Conservation (phyloP, 2,888 invertebrate genomes). For the Papilio protenor region DNA sequence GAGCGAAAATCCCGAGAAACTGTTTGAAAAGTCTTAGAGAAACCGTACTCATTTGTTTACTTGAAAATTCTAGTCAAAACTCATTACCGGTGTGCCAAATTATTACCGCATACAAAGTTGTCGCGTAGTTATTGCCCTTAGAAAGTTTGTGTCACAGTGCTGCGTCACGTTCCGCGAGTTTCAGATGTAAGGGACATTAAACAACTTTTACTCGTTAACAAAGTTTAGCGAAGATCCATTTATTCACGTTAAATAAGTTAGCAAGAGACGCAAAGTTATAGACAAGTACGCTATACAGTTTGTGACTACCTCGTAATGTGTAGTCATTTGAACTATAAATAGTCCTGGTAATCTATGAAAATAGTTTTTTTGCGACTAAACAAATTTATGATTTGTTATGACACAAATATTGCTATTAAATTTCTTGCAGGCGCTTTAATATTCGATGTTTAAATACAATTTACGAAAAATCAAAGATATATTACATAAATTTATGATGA, state of each 20-base stretch:
- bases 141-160: conserved; percentile 31
- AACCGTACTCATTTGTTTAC: background rate
- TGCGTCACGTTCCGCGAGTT: conserved; percentile 29
- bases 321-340: background rate
- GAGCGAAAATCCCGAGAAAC: no score
- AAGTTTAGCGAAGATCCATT: conserved; percentile 38
- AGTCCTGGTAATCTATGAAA: background rate
- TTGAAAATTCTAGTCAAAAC: background rate
- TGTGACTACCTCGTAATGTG: background rate
- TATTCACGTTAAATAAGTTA: conserved; percentile 36
- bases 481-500: background rate
- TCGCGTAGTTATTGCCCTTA: background rate
- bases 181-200: conserved; percentile 27
- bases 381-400: background rate
- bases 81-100: background rate
- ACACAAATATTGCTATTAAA: conserved; percentile 19
- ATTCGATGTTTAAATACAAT: background rate
- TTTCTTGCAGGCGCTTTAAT: conserved; percentile 16
- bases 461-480: background rate
- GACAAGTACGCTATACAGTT: background rate
- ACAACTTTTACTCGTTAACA: conserved; percentile 42
- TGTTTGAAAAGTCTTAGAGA: background rate
- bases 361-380: background rate
- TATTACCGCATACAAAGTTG: conserved; percentile 22
- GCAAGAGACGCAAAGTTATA: conserved; percentile 25